phyloP scores from a whole-genome alignment of 2,797 vertebrate genomes.

The Hafferia zeledoni region DNA sequence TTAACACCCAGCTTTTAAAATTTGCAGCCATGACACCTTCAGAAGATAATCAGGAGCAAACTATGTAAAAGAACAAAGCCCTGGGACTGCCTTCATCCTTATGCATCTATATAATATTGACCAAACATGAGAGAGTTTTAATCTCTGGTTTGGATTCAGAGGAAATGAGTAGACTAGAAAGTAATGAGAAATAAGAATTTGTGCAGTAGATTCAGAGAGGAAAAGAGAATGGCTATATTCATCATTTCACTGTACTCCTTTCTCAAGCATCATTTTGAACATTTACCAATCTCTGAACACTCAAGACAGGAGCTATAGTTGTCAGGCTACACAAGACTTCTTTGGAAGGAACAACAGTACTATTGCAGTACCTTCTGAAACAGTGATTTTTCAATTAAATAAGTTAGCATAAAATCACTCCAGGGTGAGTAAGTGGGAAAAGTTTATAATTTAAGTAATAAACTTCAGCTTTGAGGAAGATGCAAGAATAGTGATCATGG shows the following conservation, averaged over 20 bases:
- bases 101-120: background rate
- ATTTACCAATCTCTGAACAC: background rate
- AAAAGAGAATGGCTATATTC: background rate
- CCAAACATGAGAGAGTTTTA: background rate
- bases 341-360: background rate
- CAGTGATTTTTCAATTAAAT: background rate
- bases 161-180: background rate
- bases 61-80: background rate
- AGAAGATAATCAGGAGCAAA: background rate
- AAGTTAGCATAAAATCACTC: background rate
- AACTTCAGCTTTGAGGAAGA: background rate
- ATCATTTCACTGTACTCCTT: background rate
- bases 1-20: background rate
- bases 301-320: background rate
- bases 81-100: background rate
- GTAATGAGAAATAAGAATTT: background rate
- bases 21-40: background rate
- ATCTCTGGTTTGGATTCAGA: background rate
- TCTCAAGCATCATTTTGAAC: background rate
- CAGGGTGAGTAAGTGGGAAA: background rate
- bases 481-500: background rate
- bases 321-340: accelerated
- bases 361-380: background rate
- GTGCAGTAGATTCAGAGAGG: background rate
- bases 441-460: background rate